Evolutionary conservation across 2,113 vertebrate genomes (phyloP), one percentile per base, ranked within the genome.

Genomic region (Rhadina sibilatrix): DNA sequence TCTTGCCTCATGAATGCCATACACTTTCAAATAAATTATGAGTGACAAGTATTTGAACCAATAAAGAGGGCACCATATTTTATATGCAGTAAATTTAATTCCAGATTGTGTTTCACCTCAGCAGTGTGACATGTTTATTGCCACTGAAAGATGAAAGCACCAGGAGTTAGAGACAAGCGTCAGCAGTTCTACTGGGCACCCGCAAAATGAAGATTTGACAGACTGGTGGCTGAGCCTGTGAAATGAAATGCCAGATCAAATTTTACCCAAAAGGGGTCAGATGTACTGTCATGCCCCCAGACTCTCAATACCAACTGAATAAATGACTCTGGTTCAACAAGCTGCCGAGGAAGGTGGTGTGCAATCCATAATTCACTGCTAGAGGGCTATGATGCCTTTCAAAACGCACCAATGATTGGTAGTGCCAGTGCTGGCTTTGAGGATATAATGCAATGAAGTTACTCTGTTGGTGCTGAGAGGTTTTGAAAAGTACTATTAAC

Each of bases 1-100:
- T 96, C 98, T 98, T 79, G 96, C 98, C 97, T 98, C 98, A 96
- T 97, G 98, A 98, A 98, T 97, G 98, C 98, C 98, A 97, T 98
- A 97, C 98, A 98, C 98, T 97, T 98, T 98, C 98, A 98, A 98
- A 99, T 99, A 99, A 99, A 99, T 99, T 99, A 99, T 99, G 98
- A 99, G 97, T 99, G 99, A 99, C 99, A 99, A 99, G 98, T 98
- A 98, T 99, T 99, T 99, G 98, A 98, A 98, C 98, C 99, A 99
- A 99, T 99, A 99, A 99, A 99, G 98, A 98, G 98, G 98, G 98
- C 98, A 98, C 99, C 98, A 98, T 99, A 99, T 99, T 99, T 99
- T 99, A 99, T 99, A 98, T 98, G 98, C 99, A 99, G 99, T 99
- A 99, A 99, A 99, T 99, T 99, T 99, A 99, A 99, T 99, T 99